Percentiles rank a stretch among this genome's conserved stretches.
Evolutionary conservation across 2,113 vertebrate genomes (phyloP).

Genomic region (Chloroceryle aenea): DNA sequence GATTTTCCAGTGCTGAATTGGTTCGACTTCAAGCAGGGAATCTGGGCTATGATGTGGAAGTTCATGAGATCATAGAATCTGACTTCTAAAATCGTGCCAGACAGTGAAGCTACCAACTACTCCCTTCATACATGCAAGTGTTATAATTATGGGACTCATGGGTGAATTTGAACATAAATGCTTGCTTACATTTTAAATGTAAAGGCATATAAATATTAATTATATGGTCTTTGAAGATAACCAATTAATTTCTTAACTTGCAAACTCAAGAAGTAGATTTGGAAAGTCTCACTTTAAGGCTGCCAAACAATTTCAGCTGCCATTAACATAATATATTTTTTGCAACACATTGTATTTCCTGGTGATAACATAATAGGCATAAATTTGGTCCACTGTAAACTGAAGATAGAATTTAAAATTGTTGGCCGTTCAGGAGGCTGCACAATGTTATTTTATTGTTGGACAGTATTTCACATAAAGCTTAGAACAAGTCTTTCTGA

Average conservation of each 20-base stretch:
- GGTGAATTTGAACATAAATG: not conserved
- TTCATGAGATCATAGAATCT: slow-evolving; percentile 36
- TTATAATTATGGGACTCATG: not conserved
- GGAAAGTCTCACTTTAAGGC: not conserved
- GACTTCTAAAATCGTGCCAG: not conserved
- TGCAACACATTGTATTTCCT: not conserved
- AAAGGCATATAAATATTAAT: not conserved
- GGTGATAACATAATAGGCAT: not conserved
- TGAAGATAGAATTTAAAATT: slow-evolving; percentile 41
- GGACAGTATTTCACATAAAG: not conserved
- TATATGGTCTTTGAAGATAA: not conserved
- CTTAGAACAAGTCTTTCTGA: not conserved
- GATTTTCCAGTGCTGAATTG: not conserved
- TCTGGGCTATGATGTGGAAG: not conserved
- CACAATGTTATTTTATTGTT: not conserved
- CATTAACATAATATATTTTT: not conserved
- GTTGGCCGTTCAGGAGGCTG: slow-evolving; percentile 20
- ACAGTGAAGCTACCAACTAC: not conserved
- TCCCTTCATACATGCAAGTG: not conserved
- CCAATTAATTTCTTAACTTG: not conserved
- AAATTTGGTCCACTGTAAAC: not conserved
- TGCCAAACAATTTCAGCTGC: not conserved
- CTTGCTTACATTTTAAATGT: not conserved
- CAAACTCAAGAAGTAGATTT: not conserved
- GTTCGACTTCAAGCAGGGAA: not conserved